phyloP scores from a whole-genome alignment of 2,888 invertebrate genomes.

The Patella ulyssiponensis region DNA sequence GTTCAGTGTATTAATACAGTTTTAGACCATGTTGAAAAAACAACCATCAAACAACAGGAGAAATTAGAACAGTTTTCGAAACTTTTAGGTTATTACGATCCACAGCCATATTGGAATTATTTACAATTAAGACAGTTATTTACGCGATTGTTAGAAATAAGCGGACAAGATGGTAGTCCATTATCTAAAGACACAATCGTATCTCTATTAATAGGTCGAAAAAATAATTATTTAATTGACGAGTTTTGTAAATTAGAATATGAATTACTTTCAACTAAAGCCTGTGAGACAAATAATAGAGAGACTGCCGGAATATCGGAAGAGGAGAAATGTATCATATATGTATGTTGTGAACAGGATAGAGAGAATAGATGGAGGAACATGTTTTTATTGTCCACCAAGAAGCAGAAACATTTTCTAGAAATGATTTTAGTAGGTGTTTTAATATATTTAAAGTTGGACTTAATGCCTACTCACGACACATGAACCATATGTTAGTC shows the following conservation, averaged over 20 bases:
- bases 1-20: slow-evolving; percentile 49
- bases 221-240: slow-evolving; percentile 49
- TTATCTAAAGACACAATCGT: slow-evolving; percentile 47
- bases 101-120: slow-evolving; percentile 50
- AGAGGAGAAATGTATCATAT: slow-evolving; percentile 50
- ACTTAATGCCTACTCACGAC: slow-evolving; percentile 38
- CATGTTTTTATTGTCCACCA: slow-evolving; percentile 33
- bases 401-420: slow-evolving; percentile 57
- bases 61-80: slow-evolving; percentile 39
- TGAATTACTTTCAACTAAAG: slow-evolving; percentile 14
- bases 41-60: slow-evolving; percentile 2
- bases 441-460: background rate
- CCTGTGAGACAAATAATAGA: slow-evolving; percentile 10
- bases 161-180: slow-evolving; percentile 29
- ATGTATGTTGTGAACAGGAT: slow-evolving; percentile 42
- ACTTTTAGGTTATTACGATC: slow-evolving; percentile 55
- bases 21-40: slow-evolving; percentile 41
- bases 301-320: slow-evolving; percentile 43
- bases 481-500: slow-evolving; percentile 22
- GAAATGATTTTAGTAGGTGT: slow-evolving; percentile 57
- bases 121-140: slow-evolving; percentile 52
- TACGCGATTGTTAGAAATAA: slow-evolving; percentile 48
- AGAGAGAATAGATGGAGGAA: slow-evolving; percentile 53
- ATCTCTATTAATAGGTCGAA: slow-evolving; percentile 54
- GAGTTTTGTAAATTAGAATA: slow-evolving; percentile 50